Evolutionary conservation across 2,888 invertebrate species (phyloP).

Genomic region (Eurytoma californica): DNA sequence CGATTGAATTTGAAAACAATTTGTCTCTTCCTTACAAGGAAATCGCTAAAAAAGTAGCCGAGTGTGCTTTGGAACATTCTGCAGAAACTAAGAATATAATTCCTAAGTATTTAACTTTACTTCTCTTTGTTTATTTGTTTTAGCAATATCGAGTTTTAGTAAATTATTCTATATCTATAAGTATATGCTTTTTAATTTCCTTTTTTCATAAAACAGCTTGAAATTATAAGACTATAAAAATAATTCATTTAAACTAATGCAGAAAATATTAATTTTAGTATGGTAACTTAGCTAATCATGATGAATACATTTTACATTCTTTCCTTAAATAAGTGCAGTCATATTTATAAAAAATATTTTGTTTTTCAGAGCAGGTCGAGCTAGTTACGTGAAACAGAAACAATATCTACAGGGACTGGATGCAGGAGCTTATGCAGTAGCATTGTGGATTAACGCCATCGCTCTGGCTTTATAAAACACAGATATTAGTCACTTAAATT

Average conservation of each 20-base stretch:
- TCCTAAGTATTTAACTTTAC: conserved; percentile 74
- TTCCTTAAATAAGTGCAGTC: background rate
- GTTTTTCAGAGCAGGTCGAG: conserved; percentile 80
- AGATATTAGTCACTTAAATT: background rate
- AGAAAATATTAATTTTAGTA: background rate
- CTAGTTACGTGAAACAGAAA: conserved; percentile 81
- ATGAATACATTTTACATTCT: no score
- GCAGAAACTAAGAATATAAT: conserved; percentile 77
- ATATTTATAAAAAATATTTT: background rate
- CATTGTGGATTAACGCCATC: conserved; percentile 80
- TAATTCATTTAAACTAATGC: background rate
- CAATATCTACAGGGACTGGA: conserved; percentile 78
- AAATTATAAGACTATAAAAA: no score
- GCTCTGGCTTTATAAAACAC: conserved; percentile 57
- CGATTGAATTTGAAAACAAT: conserved; percentile 73
- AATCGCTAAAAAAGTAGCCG: conserved; percentile 71
- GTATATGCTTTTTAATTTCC: no score
- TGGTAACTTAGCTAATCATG: no score
- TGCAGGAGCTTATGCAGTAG: conserved; percentile 83
- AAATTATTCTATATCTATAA: no score
- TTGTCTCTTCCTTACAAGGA: conserved; percentile 66
- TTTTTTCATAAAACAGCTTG: no score
- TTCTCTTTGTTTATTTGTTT: no score
- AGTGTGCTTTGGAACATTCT: conserved; percentile 76
- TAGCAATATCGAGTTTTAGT: no score